Percentiles rank a stretch among this genome's conserved stretches.
These are phyloP conservation scores for Habroteleia sp. DNA, from an alignment of 2,888 invertebrate genomes.

Conservation along the genomic window DNA sequence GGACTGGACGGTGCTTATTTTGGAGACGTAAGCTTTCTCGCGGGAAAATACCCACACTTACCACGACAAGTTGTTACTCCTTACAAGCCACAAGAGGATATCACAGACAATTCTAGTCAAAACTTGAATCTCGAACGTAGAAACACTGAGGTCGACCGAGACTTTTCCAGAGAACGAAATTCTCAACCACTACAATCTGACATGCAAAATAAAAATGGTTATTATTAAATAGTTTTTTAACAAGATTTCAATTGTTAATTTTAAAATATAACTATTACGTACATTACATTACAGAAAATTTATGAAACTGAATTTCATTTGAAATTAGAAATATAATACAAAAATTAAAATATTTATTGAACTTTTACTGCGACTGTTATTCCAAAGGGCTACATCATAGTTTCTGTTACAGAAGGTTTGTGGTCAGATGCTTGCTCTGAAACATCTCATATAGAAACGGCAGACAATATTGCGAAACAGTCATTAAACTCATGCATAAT, in stretches of 20 bases:
- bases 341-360: no score
- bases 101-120: slow-evolving; percentile 77
- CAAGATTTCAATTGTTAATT: not conserved
- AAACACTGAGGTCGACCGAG: slow-evolving; percentile 68
- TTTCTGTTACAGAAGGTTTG: slow-evolving; percentile 74
- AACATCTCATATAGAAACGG: slow-evolving; percentile 71
- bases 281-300: no score
- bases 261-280: no score
- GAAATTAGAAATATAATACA: no score
- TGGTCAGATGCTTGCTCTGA: slow-evolving; percentile 78
- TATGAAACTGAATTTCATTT: no score
- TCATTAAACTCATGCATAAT: slow-evolving; percentile 71
- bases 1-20: slow-evolving; percentile 98
- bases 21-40: slow-evolving; percentile 92
- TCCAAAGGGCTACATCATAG: no score
- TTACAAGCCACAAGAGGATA: slow-evolving; percentile 92
- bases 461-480: slow-evolving; percentile 70
- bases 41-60: slow-evolving; percentile 88
- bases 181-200: slow-evolving; percentile 72
- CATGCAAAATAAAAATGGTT: slow-evolving; percentile 76
- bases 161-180: slow-evolving; percentile 72
- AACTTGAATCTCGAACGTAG: slow-evolving; percentile 71
- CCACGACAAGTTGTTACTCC: slow-evolving; percentile 94
- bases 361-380: no score
- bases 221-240: no score